A percentile compares a stretch with the other conserved stretches of the same genome.
Evolutionary conservation across 2,797 vertebrate species (phyloP).

Genomic region (Carapus acus): DNA sequence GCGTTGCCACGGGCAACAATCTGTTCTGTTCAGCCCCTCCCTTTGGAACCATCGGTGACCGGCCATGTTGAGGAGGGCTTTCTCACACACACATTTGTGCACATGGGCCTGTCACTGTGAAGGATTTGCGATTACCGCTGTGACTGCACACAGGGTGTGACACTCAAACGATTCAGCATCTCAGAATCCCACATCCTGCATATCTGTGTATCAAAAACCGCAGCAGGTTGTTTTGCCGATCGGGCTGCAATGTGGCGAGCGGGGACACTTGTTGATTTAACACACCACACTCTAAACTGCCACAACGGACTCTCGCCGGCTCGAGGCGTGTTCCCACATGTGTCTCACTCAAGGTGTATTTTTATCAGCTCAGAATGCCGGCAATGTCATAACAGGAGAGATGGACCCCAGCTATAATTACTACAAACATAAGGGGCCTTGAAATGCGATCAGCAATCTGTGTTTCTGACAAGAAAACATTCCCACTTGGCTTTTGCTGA

Average conservation of each 20-base stretch:
- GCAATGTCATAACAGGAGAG: constrained; percentile 58
- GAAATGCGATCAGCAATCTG: constrained; percentile 51
- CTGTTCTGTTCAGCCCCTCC: constrained; percentile 61
- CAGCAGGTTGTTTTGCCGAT: background rate
- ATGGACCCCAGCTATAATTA: constrained; percentile 57
- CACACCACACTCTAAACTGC: constrained; percentile 26
- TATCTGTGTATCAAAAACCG: background rate
- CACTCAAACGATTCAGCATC: constrained; percentile 64
- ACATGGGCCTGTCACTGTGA: constrained; percentile 15
- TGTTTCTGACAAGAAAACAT: constrained; percentile 31
- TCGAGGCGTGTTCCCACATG: constrained; percentile 54
- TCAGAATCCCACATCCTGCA: constrained; percentile 30
- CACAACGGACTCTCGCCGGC: constrained; percentile 34
- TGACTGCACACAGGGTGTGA: constrained; percentile 26
- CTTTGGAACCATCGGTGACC: constrained; percentile 41
- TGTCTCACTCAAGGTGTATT: constrained; percentile 59
- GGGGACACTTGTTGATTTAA: constrained; percentile 39
- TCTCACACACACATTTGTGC: constrained; percentile 6
- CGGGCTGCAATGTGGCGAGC: constrained; percentile 1
- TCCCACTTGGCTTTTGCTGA: constrained; percentile 22
- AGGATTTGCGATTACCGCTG: constrained; percentile 18
- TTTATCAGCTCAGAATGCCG: constrained; percentile 59
- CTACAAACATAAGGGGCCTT: constrained; percentile 52
- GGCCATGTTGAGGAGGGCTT: constrained; percentile 22
- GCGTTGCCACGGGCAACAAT: constrained; percentile 70